Evolutionary conservation across 1,140 invertebrate genomes (phyloP), one percentile per base, ranked within the genome.

Genomic region (Brachionus plicatilis): DNA sequence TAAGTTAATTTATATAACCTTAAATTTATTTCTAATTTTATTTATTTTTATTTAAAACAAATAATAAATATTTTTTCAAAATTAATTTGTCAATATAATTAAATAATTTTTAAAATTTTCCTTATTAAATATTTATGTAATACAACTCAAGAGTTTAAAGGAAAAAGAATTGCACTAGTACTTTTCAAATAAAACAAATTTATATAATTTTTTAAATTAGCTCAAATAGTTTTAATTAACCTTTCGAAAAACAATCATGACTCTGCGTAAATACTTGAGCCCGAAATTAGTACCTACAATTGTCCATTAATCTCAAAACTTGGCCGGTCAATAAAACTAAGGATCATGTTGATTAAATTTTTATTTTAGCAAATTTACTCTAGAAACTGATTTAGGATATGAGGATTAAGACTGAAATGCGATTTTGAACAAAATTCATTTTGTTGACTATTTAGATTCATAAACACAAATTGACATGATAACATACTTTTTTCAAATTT

Each of bases 321-420:
- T 41, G 29, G 33, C 41, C 12, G n/a, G 12, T 43, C 33, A 72
- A 72, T 72, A 43, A 72, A 43, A 41, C 29, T 43, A 43, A 72
- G 41, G 68, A 41, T 72, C 68, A 72, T 72, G 68, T 72, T 72
- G 11, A 72, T 72, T 24, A 72, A 72, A 72, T 72, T 72, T 72
- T 41, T 24, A 47, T 43, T 41, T 43, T 72, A 20, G 43, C 68
- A 72, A 72, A 72, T 72, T 72, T 43, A 72, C 41, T 72, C 68
- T 72, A 72, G 43, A 72, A 37, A 45, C 68, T 72, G 68, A 72
- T 43, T n/a, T 33, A 68, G 33, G 66, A 68, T 68, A 72, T 43
- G 68, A 43, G 68, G 68, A 72, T 72, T 72, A 72, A 43, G 17
- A 37, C 7, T 72, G 24, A 72, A 72, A 41, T 72, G 68, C 68